Evolutionary conservation across 2,797 vertebrate species (phyloP).

Genomic region (Esox lucius): DNA sequence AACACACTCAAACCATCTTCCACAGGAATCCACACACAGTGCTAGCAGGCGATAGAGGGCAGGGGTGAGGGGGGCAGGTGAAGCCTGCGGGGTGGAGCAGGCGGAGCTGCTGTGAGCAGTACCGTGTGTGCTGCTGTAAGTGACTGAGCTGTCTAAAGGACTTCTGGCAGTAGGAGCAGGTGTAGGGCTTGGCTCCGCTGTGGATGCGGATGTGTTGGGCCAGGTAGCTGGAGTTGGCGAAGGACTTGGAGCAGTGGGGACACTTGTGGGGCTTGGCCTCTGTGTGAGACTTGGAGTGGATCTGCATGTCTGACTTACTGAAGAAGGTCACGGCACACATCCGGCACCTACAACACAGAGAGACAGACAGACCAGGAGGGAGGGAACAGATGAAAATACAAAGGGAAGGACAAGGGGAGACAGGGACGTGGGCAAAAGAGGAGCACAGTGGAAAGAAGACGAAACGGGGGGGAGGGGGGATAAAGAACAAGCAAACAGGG

Average conservation of each 20-base stretch:
- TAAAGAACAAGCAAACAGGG: constrained; percentile 30
- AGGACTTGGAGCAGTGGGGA: constrained; percentile 99
- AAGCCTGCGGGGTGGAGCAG: constrained; percentile 33
- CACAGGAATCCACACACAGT: constrained; percentile 18
- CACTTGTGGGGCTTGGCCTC: constrained; percentile 99
- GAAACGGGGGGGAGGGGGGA: constrained; percentile 41
- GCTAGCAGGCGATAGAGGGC: constrained; percentile 45
- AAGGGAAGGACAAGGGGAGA: constrained; percentile 2
- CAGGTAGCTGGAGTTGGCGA: constrained; percentile 99
- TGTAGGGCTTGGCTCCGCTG: constrained; percentile 99
- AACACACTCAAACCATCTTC: constrained; percentile 12
- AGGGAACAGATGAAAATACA: constrained; percentile 31
- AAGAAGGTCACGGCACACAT: constrained; percentile 99
- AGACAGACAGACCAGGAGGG: constrained; percentile 70
- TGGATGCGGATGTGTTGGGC: constrained; percentile 99
- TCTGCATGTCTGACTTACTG: constrained; percentile 99
- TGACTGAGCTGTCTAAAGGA: constrained; percentile 99
- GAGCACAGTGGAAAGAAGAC: background rate
- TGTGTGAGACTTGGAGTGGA: constrained; percentile 99
- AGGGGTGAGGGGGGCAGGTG: constrained; percentile 31
- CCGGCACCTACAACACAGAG: constrained; percentile 95
- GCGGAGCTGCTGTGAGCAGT: constrained; percentile 62
- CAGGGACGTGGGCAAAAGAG: constrained; percentile 8
- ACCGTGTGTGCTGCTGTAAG: constrained; percentile 99
- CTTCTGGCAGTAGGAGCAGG: constrained; percentile 99